These are phyloP conservation scores for Phalacrocorax pelagicus DNA, from an alignment of 2,113 vertebrate species.

Conservation along the genomic window DNA sequence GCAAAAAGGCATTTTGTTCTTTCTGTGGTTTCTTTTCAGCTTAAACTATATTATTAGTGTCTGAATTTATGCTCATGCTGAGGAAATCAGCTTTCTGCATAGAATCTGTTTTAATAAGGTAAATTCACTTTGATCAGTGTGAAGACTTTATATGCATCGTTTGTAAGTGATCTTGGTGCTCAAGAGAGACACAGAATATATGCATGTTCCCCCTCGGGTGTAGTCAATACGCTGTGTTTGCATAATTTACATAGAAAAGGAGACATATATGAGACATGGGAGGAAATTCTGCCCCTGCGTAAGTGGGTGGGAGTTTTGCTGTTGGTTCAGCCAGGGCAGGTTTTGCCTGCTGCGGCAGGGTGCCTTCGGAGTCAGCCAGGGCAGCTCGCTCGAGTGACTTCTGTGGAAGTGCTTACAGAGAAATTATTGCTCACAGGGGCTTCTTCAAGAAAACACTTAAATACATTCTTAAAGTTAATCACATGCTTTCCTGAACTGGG, in stretches of 20 bases:
- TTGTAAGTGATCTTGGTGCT: background rate
- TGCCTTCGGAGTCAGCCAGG: background rate
- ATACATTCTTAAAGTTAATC: background rate
- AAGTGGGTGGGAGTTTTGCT: background rate
- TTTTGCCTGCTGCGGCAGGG: background rate
- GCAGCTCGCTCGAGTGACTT: background rate
- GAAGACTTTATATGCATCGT: background rate
- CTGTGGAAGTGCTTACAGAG: background rate
- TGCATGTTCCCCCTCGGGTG: background rate
- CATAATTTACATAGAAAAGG: background rate
- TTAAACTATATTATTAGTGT: background rate
- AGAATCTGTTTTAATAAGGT: slow-evolving; percentile 10
- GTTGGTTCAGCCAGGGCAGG: background rate
- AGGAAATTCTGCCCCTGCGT: background rate
- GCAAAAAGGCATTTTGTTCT: slow-evolving; percentile 49
- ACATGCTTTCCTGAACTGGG: background rate
- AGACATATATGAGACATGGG: background rate
- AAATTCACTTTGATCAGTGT: slow-evolving; percentile 42
- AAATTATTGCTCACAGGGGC: background rate
- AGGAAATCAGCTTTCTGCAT: background rate
- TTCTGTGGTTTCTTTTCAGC: background rate
- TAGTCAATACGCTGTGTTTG: background rate
- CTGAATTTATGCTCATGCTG: background rate
- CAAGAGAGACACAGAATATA: background rate
- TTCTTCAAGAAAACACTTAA: background rate